Evolutionary conservation across 2,888 invertebrate genomes (phyloP).

Genomic region (Caenorhabditis sp.): DNA sequence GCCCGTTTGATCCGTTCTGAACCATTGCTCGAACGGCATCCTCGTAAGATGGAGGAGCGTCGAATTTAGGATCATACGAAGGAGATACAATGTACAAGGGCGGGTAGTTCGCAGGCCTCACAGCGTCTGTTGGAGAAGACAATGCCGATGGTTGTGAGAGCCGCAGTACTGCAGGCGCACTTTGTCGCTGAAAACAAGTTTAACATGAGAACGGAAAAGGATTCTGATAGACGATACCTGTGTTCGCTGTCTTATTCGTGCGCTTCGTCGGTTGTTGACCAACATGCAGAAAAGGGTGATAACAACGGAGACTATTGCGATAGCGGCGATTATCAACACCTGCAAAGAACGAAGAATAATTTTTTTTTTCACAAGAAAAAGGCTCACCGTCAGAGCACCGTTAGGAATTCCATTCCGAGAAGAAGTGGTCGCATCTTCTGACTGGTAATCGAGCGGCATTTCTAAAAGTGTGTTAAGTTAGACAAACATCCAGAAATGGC

Average conservation of each 20-base stretch:
- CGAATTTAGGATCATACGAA: slow-evolving; percentile 62
- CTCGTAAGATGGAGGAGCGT: slow-evolving; percentile 65
- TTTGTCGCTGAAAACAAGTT: slow-evolving; percentile 34
- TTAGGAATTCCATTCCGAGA: slow-evolving; percentile 61
- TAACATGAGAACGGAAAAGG: no score
- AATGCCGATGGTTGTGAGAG: slow-evolving; percentile 33
- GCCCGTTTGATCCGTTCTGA: slow-evolving; percentile 1
- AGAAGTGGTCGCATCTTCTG: slow-evolving; percentile 49
- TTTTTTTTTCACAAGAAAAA: not conserved
- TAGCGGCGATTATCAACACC: slow-evolving; percentile 60
- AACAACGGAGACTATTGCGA: slow-evolving; percentile 64
- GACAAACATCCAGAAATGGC: not conserved
- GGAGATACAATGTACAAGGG: slow-evolving; percentile 58
- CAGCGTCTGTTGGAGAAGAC: slow-evolving; percentile 31
- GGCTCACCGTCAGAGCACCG: slow-evolving; percentile 57
- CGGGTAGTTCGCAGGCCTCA: slow-evolving; percentile 43
- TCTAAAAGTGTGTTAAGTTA: slow-evolving; percentile 27
- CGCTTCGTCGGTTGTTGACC: slow-evolving; percentile 58
- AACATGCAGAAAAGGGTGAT: slow-evolving; percentile 66
- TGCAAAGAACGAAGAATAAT: slow-evolving; percentile 3
- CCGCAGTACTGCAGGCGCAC: slow-evolving; percentile 26
- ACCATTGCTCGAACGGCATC: slow-evolving; percentile 59
- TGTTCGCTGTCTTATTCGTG: slow-evolving; percentile 50
- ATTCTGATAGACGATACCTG: slow-evolving; percentile 23
- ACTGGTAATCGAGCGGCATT: slow-evolving; percentile 58